These are phyloP conservation scores for Spisula subtruncata DNA, from an alignment of 2,888 invertebrate genomes.

Conservation along the genomic window DNA sequence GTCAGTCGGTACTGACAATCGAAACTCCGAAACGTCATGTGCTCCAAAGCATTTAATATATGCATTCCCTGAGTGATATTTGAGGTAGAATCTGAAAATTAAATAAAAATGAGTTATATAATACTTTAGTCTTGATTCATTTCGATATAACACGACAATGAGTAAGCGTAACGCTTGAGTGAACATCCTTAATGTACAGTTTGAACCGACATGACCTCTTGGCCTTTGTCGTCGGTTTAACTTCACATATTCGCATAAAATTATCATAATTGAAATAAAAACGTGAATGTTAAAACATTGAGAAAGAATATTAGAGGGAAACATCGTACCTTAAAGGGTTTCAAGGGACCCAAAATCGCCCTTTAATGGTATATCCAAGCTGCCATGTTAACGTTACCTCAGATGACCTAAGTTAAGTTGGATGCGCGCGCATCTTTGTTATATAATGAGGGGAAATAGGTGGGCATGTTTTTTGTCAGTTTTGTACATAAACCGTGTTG, in stretches of 20 bases:
- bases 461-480: background rate
- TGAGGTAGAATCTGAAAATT: slow-evolving; percentile 47
- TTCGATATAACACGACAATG: slow-evolving; percentile 13
- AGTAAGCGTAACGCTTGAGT: slow-evolving; percentile 38
- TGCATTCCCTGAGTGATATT: slow-evolving; percentile 32
- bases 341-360: slow-evolving; percentile 33
- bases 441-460: slow-evolving; percentile 59
- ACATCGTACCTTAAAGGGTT: slow-evolving; percentile 45
- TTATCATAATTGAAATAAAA: slow-evolving; percentile 33
- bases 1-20: background rate
- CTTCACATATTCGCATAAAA: background rate
- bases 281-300: background rate
- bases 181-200: slow-evolving; percentile 13
- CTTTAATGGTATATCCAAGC: slow-evolving; percentile 34
- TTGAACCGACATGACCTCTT: slow-evolving; percentile 58
- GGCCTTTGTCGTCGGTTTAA: background rate
- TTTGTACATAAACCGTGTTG: background rate
- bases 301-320: background rate
- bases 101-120: background rate
- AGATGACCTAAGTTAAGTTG: slow-evolving; percentile 55
- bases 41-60: background rate
- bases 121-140: background rate
- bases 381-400: slow-evolving; percentile 66
- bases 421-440: slow-evolving; percentile 68
- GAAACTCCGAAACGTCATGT: background rate